phyloP scores from a whole-genome alignment of 2,113 vertebrate species.

The Tupaia tana region DNA sequence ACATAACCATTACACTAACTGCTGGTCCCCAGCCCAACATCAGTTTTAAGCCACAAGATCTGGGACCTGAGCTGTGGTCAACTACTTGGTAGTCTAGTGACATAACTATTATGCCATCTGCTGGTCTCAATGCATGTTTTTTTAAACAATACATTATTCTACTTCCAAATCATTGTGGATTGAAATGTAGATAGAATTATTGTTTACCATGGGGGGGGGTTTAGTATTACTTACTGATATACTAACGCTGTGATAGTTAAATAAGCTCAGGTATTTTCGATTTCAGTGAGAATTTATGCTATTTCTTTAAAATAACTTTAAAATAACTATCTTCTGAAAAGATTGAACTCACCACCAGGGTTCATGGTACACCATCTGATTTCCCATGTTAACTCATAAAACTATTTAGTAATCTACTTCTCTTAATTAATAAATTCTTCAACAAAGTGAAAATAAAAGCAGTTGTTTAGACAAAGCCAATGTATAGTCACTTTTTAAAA shows the following conservation, averaged over 20 bases:
- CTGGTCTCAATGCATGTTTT: neutral
- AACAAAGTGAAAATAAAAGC: neutral
- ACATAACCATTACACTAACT: no score
- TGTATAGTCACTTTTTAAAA: neutral
- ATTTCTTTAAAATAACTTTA: neutral
- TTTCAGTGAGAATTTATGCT: neutral
- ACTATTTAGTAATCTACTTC: neutral
- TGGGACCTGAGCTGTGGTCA: no score
- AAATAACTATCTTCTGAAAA: neutral
- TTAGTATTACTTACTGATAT: neutral
- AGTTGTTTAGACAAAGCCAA: neutral
- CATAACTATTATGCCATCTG: no score
- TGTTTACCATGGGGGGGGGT: neutral
- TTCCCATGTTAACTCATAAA: neutral
- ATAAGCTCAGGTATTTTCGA: neutral
- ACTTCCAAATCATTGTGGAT: neutral
- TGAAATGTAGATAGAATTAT: neutral
- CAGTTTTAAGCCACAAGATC: no score
- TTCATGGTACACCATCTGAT: neutral
- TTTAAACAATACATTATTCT: neutral
- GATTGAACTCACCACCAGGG: neutral
- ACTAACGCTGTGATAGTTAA: neutral
- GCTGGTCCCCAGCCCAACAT: no score
- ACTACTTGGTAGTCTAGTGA: no score
- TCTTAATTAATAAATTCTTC: neutral